Evolutionary conservation across 1,140 invertebrate genomes (phyloP).

Genomic region (Zaprionus taronus): DNA sequence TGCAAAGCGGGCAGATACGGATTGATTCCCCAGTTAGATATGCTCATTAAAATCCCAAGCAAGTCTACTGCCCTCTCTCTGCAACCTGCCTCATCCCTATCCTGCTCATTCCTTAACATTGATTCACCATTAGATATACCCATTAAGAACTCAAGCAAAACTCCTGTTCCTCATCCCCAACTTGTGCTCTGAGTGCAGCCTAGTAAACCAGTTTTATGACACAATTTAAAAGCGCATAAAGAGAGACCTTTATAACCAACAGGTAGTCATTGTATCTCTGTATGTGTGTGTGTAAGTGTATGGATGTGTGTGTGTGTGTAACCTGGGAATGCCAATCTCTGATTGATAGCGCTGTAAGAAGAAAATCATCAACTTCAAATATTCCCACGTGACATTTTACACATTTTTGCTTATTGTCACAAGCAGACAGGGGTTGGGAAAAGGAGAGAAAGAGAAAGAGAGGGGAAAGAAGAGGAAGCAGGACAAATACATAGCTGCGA

Average conservation of each 20-base stretch:
- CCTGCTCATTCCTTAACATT: too few species aligned
- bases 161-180: too few species aligned
- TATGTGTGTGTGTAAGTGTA: slow-evolving; percentile 9
- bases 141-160: too few species aligned
- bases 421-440: background rate
- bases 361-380: slow-evolving; percentile 53
- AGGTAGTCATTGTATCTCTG: slow-evolving; percentile 8
- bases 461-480: background rate
- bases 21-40: background rate
- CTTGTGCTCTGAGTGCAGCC: background rate
- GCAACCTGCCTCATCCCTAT: too few species aligned
- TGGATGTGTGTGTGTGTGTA: slow-evolving; percentile 25
- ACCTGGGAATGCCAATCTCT: slow-evolving; percentile 55
- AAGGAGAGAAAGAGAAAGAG: background rate
- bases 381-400: slow-evolving; percentile 76
- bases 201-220: slow-evolving; percentile 8
- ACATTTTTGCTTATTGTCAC: slow-evolving; percentile 56
- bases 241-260: slow-evolving; percentile 13
- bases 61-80: too few species aligned
- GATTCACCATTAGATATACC: too few species aligned
- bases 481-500: slow-evolving; percentile 4
- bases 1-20: slow-evolving; percentile 75
- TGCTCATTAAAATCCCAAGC: background rate
- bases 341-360: slow-evolving; percentile 51
- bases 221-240: background rate